Conservation (phyloP, 2,797 vertebrate genomes). For the Cossypha dichroa region DNA sequence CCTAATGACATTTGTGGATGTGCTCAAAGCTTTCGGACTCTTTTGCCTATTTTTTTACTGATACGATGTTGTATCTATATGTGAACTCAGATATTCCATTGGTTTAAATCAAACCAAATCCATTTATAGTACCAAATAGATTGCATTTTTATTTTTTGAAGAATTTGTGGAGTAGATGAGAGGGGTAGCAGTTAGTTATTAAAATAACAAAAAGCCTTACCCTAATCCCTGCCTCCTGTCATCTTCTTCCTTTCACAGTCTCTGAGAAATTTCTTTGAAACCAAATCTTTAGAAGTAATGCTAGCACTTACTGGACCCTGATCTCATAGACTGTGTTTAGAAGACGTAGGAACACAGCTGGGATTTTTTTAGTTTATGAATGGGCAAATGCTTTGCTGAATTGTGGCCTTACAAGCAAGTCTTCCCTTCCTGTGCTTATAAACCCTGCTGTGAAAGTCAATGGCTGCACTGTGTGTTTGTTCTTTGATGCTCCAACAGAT, state of each 20-base stretch:
- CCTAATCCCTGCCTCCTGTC: background rate
- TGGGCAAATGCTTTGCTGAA: background rate
- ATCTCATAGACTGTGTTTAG: background rate
- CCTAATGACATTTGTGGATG: background rate
- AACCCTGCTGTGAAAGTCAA: background rate
- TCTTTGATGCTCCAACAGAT: background rate
- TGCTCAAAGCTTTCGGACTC: background rate
- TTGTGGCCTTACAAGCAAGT: background rate
- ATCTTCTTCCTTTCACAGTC: background rate
- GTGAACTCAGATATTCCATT: background rate
- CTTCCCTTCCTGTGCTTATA: background rate
- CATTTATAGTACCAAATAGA: background rate
- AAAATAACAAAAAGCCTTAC: background rate
- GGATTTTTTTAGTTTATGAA: background rate
- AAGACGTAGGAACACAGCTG: background rate
- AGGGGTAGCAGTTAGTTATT: background rate
- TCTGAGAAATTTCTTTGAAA: background rate
- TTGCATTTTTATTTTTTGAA: background rate
- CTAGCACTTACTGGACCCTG: background rate
- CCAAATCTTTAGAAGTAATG: background rate
- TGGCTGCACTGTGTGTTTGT: background rate
- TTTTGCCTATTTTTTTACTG: background rate
- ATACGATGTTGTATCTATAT: background rate
- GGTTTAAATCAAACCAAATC: background rate
- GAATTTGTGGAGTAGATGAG: background rate